These are phyloP conservation scores for Onychomys arenicola DNA, from an alignment of 2,797 vertebrate species.

Conservation along the genomic window DNA sequence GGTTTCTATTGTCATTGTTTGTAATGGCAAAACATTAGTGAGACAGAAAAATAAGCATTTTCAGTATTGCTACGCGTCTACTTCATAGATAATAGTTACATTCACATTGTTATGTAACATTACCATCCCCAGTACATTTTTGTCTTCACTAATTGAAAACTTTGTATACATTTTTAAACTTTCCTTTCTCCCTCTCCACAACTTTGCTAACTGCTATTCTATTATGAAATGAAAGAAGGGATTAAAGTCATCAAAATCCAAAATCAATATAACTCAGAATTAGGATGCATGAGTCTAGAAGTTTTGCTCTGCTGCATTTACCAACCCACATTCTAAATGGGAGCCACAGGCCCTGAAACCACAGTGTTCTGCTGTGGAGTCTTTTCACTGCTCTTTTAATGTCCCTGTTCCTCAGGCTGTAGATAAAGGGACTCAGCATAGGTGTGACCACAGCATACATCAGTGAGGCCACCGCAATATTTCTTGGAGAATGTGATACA, in stretches of 20 bases:
- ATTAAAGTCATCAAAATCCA: background rate
- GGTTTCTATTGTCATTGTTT: background rate
- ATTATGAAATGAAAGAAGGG: background rate
- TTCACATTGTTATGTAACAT: background rate
- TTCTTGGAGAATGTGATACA: background rate
- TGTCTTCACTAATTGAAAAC: background rate
- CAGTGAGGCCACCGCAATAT: background rate
- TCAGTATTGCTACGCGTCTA: background rate
- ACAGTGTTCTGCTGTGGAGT: constrained; percentile 35
- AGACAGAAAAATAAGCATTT: background rate
- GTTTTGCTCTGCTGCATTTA: background rate
- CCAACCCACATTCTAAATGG: background rate
- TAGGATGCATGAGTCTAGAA: background rate
- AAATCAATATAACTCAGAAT: background rate
- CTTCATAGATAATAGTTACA: background rate
- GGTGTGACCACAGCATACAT: constrained; percentile 52
- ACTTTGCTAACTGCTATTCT: background rate
- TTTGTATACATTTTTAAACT: background rate
- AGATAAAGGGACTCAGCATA: constrained; percentile 64
- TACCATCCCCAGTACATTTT: background rate
- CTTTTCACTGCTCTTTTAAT: background rate
- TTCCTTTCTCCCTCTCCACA: background rate
- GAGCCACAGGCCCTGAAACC: background rate
- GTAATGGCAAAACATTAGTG: background rate
- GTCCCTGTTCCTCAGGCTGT: constrained; percentile 47